A percentile compares a stretch with the other conserved stretches of the same genome.
Conservation (phyloP, 2,797 vertebrate genomes). For the Vireo griseus region DNA sequence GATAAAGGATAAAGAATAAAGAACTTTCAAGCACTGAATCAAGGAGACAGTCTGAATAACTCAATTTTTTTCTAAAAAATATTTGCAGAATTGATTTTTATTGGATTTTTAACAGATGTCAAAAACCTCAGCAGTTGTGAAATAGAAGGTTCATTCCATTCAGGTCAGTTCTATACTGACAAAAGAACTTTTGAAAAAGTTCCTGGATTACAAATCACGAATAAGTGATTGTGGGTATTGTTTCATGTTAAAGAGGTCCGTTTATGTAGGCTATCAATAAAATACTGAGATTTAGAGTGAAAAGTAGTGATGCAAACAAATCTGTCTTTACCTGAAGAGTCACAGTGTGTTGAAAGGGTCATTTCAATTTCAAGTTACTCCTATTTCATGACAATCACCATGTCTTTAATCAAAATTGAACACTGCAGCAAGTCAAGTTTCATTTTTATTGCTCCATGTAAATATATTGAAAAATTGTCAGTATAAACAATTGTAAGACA, state of each 20-base stretch:
- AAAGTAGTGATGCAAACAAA: not conserved
- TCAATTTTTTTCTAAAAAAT: not conserved
- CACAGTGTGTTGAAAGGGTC: not conserved
- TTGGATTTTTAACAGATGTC: not conserved
- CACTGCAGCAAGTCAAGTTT: not conserved
- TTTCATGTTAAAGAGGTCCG: not conserved
- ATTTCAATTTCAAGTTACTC: slow-evolving; percentile 26
- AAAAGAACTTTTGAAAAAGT: not conserved
- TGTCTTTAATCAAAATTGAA: slow-evolving; percentile 31
- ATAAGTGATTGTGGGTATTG: not conserved
- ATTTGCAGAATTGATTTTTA: not conserved
- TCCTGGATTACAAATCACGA: not conserved
- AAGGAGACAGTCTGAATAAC: not conserved
- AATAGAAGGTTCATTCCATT: not conserved
- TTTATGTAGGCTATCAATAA: not conserved
- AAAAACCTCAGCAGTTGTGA: not conserved
- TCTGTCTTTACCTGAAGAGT: not conserved
- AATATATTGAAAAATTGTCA: slow-evolving; percentile 26
- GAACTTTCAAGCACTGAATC: not conserved
- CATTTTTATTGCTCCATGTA: slow-evolving; percentile 20
- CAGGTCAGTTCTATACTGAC: not conserved
- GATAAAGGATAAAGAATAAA: not conserved
- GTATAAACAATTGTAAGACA: slow-evolving; percentile 23
- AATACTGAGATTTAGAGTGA: not conserved
- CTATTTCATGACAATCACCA: slow-evolving; percentile 8